Evolutionary conservation across 2,888 invertebrate genomes (phyloP).

Genomic region (Caenorhabditis auriculariae): DNA sequence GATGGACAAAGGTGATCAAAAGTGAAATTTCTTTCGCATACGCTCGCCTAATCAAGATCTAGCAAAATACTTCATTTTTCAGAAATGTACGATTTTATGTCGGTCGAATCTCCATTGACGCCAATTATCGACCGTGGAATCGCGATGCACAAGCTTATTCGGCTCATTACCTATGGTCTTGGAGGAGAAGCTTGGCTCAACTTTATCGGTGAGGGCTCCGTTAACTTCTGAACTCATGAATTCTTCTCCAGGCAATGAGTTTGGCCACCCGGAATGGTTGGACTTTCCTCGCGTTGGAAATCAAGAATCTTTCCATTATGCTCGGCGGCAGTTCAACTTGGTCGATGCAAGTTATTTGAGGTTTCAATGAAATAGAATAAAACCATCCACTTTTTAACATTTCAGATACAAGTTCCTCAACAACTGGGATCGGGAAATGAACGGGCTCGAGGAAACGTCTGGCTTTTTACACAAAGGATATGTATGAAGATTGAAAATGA

Average conservation of each 20-base stretch:
- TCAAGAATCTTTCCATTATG: slow-evolving; percentile 94
- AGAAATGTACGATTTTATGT: slow-evolving; percentile 64
- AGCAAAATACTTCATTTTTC: no score
- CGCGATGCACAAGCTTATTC: slow-evolving; percentile 93
- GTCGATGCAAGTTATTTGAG: slow-evolving; percentile 79
- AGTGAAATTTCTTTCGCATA: no score
- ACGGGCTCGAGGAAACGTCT: slow-evolving; percentile 80
- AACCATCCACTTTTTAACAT: no score
- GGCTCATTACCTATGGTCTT: slow-evolving; percentile 86
- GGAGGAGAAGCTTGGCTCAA: slow-evolving; percentile 99
- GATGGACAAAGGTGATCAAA: slow-evolving; percentile 63
- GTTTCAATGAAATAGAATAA: slow-evolving; percentile 6
- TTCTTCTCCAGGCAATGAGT: slow-evolving; percentile 83
- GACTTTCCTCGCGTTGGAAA: slow-evolving; percentile 97
- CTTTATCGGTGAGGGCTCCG: slow-evolving; percentile 86
- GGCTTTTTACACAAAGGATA: slow-evolving; percentile 81
- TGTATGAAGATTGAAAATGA: no score
- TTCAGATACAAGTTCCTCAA: slow-evolving; percentile 86
- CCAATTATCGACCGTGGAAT: slow-evolving; percentile 84
- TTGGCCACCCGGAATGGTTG: slow-evolving; percentile 99
- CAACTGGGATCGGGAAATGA: slow-evolving; percentile 89
- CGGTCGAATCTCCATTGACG: slow-evolving; percentile 51
- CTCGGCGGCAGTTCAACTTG: slow-evolving; percentile 88
- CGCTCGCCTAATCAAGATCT: no score
- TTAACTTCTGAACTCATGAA: no score